Conservation (phyloP, 1,140 invertebrate species). For the Odontomachus brunneus region DNA sequence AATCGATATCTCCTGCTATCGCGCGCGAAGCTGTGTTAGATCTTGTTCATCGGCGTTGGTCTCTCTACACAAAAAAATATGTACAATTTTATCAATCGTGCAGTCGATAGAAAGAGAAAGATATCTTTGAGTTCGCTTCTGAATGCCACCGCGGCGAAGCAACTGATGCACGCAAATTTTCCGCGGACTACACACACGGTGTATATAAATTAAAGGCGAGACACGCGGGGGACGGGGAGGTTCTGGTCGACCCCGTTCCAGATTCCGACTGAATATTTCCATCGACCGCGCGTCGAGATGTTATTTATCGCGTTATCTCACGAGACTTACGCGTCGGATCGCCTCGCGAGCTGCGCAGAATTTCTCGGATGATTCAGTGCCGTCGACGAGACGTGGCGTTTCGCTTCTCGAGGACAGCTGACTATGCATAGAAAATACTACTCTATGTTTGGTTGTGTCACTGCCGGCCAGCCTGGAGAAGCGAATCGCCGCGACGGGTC, state of each 20-base stretch:
- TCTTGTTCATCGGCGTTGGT: neutral
- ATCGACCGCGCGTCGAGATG: constrained; percentile 6
- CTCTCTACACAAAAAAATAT: too few species aligned
- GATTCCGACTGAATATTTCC: constrained; percentile 29
- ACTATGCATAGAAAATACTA: constrained; percentile 46
- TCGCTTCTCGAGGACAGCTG: constrained; percentile 3
- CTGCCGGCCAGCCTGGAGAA: constrained; percentile 26
- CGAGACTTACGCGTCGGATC: constrained; percentile 5
- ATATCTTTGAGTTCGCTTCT: too few species aligned
- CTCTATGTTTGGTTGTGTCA: constrained; percentile 58
- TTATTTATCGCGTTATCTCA: constrained; percentile 42
- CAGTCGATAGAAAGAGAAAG: too few species aligned
- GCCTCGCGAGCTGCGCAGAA: neutral
- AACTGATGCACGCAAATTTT: neutral
- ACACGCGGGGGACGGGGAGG: too few species aligned
- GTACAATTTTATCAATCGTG: too few species aligned
- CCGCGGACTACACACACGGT: neutral
- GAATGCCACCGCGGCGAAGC: neutral
- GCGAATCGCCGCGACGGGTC: constrained; percentile 51
- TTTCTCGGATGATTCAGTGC: constrained; percentile 8
- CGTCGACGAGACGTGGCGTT: neutral
- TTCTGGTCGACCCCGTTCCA: constrained; percentile 23
- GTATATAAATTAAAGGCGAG: constrained; percentile 17
- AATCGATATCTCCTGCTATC: neutral
- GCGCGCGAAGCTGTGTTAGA: neutral